A percentile compares a stretch with the other conserved stretches of the same genome.
Conservation (phyloP, 2,797 vertebrate genomes). For the Telmatherina bonti region DNA sequence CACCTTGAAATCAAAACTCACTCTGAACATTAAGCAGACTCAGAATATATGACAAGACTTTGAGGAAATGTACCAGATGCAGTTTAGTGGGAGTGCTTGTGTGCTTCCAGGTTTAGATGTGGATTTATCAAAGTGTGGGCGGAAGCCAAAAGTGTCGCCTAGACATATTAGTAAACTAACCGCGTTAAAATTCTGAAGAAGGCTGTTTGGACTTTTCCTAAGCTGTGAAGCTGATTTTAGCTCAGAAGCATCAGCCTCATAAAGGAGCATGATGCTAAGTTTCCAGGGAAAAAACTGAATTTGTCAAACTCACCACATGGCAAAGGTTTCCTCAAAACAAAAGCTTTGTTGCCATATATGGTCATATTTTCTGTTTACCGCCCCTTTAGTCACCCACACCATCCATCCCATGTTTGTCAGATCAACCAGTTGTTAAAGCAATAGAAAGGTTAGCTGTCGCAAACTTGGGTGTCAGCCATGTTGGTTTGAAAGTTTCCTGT, state of each 20-base stretch:
- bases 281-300: conserved; percentile 15
- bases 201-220: not conserved
- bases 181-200: not conserved
- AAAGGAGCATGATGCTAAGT: not conserved
- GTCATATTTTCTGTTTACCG: conserved; percentile 11
- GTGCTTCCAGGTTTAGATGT: not conserved
- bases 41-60: not conserved
- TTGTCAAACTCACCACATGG: conserved; percentile 10
- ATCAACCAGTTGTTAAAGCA: conserved; percentile 14
- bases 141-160: conserved; percentile 3
- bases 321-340: conserved; percentile 19
- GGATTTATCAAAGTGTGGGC: not conserved
- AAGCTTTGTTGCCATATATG: not conserved
- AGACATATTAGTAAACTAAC: conserved; percentile 2
- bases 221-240: not conserved
- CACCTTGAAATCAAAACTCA: not conserved
- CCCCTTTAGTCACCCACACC: not conserved
- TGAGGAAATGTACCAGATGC: conserved; percentile 4
- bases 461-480: not conserved
- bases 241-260: not conserved
- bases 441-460: conserved; percentile 37
- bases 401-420: conserved; percentile 36
- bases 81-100: not conserved
- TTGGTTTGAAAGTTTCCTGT: conserved; percentile 54
- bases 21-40: not conserved